Evolutionary conservation across 2,797 vertebrate genomes (phyloP).

Genomic region (Columba guinea): DNA sequence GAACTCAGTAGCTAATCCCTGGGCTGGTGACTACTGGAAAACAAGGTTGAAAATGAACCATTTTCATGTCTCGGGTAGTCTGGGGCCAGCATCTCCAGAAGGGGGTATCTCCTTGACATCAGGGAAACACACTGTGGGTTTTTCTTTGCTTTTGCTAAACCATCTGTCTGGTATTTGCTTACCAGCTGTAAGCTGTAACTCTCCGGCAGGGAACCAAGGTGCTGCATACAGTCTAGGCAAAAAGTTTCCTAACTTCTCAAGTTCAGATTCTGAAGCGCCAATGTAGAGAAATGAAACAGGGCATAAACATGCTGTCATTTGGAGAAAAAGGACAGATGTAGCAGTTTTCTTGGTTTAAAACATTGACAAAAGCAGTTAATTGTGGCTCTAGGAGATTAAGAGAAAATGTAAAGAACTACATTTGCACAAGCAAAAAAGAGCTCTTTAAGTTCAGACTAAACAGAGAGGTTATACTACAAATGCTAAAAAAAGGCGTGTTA

Average conservation of each 20-base stretch:
- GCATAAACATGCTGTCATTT: not conserved
- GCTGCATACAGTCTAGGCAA: not conserved
- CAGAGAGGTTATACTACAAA: not conserved
- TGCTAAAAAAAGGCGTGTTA: not conserved
- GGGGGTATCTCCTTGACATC: not conserved
- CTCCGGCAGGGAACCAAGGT: not conserved
- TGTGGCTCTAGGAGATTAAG: not conserved
- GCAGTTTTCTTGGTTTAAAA: not conserved
- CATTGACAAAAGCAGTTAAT: not conserved
- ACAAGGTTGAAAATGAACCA: not conserved
- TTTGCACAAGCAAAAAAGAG: not conserved
- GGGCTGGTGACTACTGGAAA: not conserved
- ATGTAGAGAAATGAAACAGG: not conserved
- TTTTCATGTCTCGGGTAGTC: not conserved
- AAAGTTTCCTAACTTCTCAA: not conserved
- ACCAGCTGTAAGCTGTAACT: not conserved
- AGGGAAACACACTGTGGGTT: not conserved
- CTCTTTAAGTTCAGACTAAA: not conserved
- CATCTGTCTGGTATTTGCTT: not conserved
- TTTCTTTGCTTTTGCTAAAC: not conserved
- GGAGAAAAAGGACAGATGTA: not conserved
- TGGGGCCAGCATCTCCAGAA: not conserved
- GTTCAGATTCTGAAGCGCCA: not conserved
- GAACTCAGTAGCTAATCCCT: not conserved
- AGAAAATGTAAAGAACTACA: not conserved